Evolutionary conservation across 2,888 invertebrate species (phyloP).

Genomic region (Tenodera sinensis): DNA sequence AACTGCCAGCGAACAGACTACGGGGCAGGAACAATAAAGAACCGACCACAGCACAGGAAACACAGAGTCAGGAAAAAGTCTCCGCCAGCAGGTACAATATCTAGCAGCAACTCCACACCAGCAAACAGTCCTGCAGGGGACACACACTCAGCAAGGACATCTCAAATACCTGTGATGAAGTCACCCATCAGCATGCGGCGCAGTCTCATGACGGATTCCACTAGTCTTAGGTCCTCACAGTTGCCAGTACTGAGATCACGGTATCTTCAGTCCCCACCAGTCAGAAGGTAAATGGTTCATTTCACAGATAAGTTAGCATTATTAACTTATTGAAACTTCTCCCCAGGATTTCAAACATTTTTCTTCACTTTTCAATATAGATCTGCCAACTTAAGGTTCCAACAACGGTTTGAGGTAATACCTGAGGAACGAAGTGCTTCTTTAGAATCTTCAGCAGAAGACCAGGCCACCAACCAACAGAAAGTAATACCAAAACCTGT

Average conservation of each 20-base stretch:
- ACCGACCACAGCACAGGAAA: background rate
- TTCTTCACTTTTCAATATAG: background rate
- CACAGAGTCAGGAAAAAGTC: background rate
- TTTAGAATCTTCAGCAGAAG: constrained; percentile 47
- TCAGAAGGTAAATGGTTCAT: background rate
- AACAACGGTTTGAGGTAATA: constrained; percentile 53
- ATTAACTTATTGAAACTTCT: no score
- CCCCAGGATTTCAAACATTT: no score
- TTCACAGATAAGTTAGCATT: no score
- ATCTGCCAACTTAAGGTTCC: constrained; percentile 32
- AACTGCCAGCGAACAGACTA: background rate
- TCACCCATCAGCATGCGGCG: background rate
- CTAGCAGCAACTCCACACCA: background rate
- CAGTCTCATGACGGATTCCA: background rate
- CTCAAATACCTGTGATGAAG: constrained; percentile 25
- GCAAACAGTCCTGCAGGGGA: background rate
- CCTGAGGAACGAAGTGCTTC: constrained; percentile 56
- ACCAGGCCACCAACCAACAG: constrained; percentile 20
- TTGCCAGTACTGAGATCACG: constrained; percentile 9
- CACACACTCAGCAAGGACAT: background rate
- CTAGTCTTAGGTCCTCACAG: constrained; percentile 4
- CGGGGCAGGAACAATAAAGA: background rate
- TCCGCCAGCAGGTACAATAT: background rate
- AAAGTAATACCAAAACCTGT: background rate
- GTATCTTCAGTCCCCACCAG: constrained; percentile 11